phyloP scores from a whole-genome alignment of 2,888 invertebrate genomes.

The Cerastoderma edule region DNA sequence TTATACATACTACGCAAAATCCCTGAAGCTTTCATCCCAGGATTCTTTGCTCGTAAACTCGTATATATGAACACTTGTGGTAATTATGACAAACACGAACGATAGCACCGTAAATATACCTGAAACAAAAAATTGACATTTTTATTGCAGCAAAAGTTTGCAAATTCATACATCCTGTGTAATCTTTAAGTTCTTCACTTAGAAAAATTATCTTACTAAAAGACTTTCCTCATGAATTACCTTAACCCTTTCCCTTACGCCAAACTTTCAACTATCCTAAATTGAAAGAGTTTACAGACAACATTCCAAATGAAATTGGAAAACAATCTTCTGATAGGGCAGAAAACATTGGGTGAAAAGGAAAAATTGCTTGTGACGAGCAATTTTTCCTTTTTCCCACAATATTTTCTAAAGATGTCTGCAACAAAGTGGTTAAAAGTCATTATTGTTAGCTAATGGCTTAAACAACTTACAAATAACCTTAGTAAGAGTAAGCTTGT shows the following conservation, averaged over 20 bases:
- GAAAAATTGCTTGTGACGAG: too few relatives aligned
- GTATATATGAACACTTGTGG: constrained; percentile 93
- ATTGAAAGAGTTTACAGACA: too few relatives aligned
- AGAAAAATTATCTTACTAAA: not conserved
- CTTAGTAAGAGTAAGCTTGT: not conserved
- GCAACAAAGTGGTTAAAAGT: too few relatives aligned
- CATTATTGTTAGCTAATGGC: too few relatives aligned
- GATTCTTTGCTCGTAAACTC: constrained; percentile 90
- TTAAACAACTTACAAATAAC: too few relatives aligned
- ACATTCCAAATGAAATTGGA: too few relatives aligned
- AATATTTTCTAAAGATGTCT: too few relatives aligned
- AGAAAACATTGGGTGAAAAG: too few relatives aligned
- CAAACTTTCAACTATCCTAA: not conserved
- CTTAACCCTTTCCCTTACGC: not conserved
- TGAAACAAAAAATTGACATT: constrained; percentile 13
- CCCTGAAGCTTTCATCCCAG: constrained; percentile 91
- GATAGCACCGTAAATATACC: constrained; percentile 89
- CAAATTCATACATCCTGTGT: not conserved
- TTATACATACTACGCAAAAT: constrained; percentile 91
- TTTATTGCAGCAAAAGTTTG: not conserved
- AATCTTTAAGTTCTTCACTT: not conserved
- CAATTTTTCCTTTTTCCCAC: too few relatives aligned
- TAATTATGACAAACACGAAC: constrained; percentile 90
- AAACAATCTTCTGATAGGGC: too few relatives aligned
- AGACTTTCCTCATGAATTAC: not conserved